Evolutionary conservation across 2,797 vertebrate genomes (phyloP).

Genomic region (Urocyon cinereoargenteus): DNA sequence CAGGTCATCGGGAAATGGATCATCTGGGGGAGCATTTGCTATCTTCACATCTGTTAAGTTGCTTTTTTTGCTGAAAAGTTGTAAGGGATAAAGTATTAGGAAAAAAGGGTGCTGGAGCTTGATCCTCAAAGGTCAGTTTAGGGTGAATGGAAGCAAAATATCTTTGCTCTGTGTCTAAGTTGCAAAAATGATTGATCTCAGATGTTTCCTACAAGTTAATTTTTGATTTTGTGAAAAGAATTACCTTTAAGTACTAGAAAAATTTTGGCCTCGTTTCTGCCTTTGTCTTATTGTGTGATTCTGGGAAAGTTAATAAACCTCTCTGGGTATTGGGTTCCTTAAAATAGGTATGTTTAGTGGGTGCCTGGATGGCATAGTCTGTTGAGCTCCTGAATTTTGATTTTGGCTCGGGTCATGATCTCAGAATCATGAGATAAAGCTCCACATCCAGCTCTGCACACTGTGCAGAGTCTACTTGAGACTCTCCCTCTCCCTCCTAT

Average conservation of each 20-base stretch:
- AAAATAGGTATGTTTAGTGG: background rate
- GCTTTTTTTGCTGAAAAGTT: background rate
- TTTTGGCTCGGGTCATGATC: background rate
- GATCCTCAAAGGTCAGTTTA: background rate
- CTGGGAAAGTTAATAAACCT: constrained; percentile 20
- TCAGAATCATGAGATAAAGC: background rate
- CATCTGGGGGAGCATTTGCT: background rate
- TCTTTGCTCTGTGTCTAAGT: background rate
- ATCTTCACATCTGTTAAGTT: background rate
- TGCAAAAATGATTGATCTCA: background rate
- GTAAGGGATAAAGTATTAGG: background rate
- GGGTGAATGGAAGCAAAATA: background rate
- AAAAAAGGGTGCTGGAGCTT: background rate
- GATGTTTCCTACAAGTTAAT: background rate
- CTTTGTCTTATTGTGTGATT: background rate
- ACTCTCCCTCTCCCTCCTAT: background rate
- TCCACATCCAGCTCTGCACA: background rate
- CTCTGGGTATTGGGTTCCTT: background rate
- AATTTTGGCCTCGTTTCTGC: background rate
- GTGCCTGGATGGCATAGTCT: background rate
- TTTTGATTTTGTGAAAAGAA: constrained; percentile 22
- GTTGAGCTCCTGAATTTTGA: background rate
- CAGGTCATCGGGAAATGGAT: background rate
- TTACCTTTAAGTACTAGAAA: background rate
- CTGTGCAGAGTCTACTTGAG: background rate